Evolutionary conservation across 2,888 invertebrate genomes (phyloP).

Genomic region (Agrenia bidenticulata): DNA sequence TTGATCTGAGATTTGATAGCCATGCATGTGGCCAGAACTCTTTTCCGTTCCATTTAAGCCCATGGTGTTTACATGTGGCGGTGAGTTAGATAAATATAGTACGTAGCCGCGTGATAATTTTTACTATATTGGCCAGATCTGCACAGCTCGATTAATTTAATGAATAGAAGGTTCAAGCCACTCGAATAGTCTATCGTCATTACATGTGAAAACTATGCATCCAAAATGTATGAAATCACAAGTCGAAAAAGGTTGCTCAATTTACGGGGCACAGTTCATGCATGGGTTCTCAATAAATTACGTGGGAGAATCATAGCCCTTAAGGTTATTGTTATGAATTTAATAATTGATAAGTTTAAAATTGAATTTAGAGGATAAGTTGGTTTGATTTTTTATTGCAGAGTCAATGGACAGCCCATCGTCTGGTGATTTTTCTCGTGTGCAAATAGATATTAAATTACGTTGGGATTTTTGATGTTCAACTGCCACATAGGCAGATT

Average conservation of each 20-base stretch:
- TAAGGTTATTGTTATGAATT: not conserved
- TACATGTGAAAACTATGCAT: too few species aligned
- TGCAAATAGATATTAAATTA: not conserved
- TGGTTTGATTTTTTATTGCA: not conserved
- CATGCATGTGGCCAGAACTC: not conserved
- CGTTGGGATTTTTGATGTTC: slow-evolving; percentile 17
- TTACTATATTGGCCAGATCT: not conserved
- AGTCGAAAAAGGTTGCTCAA: too few species aligned
- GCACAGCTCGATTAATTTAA: too few species aligned
- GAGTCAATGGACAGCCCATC: too few species aligned
- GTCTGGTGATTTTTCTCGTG: too few species aligned
- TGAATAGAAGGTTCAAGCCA: too few species aligned
- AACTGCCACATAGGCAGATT: slow-evolving; percentile 22
- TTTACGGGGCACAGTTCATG: too few species aligned
- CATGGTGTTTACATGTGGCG: slow-evolving; percentile 21
- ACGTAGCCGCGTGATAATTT: not conserved
- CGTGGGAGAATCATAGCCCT: too few species aligned
- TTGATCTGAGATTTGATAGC: too few species aligned
- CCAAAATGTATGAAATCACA: too few species aligned
- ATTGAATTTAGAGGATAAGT: not conserved
- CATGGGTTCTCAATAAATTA: too few species aligned
- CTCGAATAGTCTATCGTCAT: too few species aligned
- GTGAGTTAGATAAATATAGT: slow-evolving; percentile 9
- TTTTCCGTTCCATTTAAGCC: not conserved
- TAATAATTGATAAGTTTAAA: not conserved